A percentile compares a stretch with the other conserved stretches of the same genome.
phyloP scores from a whole-genome alignment of 1,140 invertebrate genomes.

The Phenacoccus solenopsis region DNA sequence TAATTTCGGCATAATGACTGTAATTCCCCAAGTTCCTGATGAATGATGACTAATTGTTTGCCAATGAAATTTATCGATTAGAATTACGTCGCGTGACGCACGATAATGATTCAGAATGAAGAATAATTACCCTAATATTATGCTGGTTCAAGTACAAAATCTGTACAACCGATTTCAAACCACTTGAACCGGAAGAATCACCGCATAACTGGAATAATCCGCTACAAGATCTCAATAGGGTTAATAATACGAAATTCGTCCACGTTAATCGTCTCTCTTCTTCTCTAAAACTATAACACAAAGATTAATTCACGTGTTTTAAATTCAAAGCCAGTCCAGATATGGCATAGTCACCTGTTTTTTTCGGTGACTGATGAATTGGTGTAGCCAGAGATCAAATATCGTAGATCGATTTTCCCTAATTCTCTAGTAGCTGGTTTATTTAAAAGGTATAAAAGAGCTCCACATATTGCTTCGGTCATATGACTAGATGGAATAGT shows the following conservation, averaged over 20 bases:
- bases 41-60: no score
- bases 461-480: conserved; percentile 69
- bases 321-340: neutral
- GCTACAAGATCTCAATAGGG: neutral
- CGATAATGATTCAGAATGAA: neutral
- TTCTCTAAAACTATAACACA: conserved; percentile 4
- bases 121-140: conserved; percentile 64
- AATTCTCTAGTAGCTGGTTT: conserved; percentile 62
- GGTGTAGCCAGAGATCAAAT: neutral
- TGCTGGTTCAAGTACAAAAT: conserved; percentile 74
- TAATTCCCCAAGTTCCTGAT: no score
- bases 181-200: conserved; percentile 36
- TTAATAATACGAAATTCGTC: neutral
- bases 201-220: neutral
- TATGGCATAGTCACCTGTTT: neutral
- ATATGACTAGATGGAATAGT: conserved; percentile 42
- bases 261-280: neutral
- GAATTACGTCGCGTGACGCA: no score
- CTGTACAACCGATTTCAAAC: conserved; percentile 70
- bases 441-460: conserved; percentile 76
- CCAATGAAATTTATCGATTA: no score
- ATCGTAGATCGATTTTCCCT: conserved; percentile 59
- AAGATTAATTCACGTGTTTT: neutral
- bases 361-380: neutral
- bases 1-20: neutral